A percentile compares a stretch with the other conserved stretches of the same genome.
These are phyloP conservation scores for Terrapene triunguis DNA, from an alignment of 2,113 vertebrate genomes.

Conservation along the genomic window DNA sequence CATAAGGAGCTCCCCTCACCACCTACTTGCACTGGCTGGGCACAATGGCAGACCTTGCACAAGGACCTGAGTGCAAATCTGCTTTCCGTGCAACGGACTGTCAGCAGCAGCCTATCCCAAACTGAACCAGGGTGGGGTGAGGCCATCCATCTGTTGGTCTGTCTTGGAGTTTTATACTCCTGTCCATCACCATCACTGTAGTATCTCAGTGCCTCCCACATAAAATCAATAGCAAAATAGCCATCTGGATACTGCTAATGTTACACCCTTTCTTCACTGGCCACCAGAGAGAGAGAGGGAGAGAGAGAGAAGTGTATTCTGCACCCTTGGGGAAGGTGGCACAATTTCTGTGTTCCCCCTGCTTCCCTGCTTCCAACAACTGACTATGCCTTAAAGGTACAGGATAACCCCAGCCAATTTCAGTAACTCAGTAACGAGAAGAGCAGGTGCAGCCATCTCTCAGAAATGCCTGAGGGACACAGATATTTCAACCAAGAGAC, in stretches of 20 bases:
- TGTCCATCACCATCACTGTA: neutral
- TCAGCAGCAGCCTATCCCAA: neutral
- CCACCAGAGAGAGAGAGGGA: neutral
- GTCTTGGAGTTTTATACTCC: neutral
- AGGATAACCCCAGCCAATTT: neutral
- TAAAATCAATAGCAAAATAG: neutral
- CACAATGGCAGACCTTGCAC: neutral
- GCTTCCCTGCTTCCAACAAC: neutral
- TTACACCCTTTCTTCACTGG: neutral
- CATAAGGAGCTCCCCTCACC: neutral
- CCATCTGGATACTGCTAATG: neutral
- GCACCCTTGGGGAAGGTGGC: accelerated
- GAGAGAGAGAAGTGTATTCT: neutral
- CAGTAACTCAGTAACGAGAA: neutral
- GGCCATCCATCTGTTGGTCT: neutral
- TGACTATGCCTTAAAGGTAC: neutral
- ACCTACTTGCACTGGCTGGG: neutral
- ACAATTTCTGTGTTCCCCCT: neutral
- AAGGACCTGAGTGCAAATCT: neutral
- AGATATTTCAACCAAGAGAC: neutral
- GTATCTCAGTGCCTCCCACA: accelerated
- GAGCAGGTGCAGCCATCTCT: neutral
- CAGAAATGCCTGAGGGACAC: neutral
- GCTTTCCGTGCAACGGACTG: neutral
- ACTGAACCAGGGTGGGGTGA: neutral